Conservation (phyloP, 2,113 vertebrate species). For the Takifugu bimaculatus region DNA sequence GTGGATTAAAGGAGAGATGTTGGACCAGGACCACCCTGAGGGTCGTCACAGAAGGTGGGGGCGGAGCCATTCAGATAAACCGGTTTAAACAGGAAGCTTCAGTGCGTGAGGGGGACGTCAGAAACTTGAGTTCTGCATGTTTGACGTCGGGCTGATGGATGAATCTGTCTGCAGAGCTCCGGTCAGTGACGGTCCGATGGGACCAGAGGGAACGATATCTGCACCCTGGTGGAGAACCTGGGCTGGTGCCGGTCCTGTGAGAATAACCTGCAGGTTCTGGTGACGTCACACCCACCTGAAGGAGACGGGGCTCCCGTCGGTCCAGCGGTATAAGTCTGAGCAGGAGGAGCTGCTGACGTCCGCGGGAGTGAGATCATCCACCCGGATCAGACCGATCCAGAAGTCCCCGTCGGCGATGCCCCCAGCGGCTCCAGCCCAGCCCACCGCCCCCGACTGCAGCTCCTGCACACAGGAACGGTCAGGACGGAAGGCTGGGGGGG, state of each 20-base stretch:
- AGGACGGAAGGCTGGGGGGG: rapidly evolving
- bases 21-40: no score
- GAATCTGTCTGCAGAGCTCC: no score
- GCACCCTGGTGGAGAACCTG: no score
- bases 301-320: constrained; percentile 79
- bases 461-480: constrained; percentile 19
- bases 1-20: no score
- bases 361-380: constrained; percentile 61
- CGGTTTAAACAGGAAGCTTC: no score
- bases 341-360: constrained; percentile 73
- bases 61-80: no score
- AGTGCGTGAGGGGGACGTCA: no score
- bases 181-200: no score
- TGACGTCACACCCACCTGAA: constrained; percentile 77
- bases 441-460: constrained; percentile 45
- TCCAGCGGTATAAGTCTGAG: constrained; percentile 88
- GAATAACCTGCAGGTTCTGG: background rate
- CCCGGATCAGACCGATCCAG: constrained; percentile 93
- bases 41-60: no score
- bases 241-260: background rate
- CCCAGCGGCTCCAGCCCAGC: background rate
- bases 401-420: constrained; percentile 91
- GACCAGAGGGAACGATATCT: no score
- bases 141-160: no score
- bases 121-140: no score